A percentile compares a stretch with the other conserved stretches of the same genome.
phyloP scores from a whole-genome alignment of 2,113 vertebrate species.

The Morone saxatilis region DNA sequence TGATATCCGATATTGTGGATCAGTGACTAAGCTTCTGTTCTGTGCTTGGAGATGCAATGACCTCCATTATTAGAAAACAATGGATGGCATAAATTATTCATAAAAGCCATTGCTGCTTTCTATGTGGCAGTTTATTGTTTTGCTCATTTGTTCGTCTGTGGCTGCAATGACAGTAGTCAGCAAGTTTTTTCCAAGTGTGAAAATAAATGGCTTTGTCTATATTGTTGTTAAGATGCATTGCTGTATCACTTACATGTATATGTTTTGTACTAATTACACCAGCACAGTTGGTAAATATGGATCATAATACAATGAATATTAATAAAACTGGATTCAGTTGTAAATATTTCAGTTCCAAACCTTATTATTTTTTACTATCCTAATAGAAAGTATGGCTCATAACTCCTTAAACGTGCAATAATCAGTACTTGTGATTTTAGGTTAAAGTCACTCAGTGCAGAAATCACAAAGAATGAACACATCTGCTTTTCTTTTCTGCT shows the following conservation, averaged over 20 bases:
- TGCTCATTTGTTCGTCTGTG: slow-evolving; percentile 27
- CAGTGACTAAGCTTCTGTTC: slow-evolving; percentile 16
- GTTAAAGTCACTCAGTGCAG: background rate
- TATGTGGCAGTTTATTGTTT: slow-evolving; percentile 27
- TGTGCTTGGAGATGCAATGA: slow-evolving; percentile 34
- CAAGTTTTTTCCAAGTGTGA: background rate
- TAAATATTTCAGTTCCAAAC: slow-evolving; percentile 1
- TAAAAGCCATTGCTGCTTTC: slow-evolving; percentile 33
- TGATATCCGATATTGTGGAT: slow-evolving; percentile 52
- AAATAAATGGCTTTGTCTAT: background rate
- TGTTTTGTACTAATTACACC: background rate
- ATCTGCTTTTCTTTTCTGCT: background rate
- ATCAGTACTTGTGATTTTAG: background rate
- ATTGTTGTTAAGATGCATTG: background rate
- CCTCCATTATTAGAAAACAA: slow-evolving; percentile 58
- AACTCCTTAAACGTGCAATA: background rate
- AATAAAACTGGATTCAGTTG: background rate
- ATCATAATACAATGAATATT: background rate
- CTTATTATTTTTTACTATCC: background rate
- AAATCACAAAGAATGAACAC: background rate
- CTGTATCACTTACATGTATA: background rate
- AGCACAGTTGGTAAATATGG: background rate
- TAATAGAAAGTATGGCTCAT: background rate
- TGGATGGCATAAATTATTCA: slow-evolving; percentile 67
- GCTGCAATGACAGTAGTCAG: background rate